phyloP scores from a whole-genome alignment of 2,113 vertebrate genomes.

The Barbus barbus region DNA sequence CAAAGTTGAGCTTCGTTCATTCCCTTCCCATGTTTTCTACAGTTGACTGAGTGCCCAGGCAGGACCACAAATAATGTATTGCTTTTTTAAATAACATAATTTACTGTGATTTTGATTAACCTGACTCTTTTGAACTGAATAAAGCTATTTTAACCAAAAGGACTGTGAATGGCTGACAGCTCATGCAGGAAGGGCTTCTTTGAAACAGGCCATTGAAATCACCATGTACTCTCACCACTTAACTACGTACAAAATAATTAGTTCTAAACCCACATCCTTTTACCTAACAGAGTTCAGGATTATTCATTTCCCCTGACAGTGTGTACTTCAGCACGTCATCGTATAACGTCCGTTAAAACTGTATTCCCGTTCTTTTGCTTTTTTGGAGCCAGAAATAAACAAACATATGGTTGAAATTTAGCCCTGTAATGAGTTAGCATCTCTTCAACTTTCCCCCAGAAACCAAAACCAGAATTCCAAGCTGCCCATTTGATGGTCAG shows the following conservation, averaged over 20 bases:
- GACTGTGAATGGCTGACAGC: not conserved
- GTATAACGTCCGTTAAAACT: not conserved
- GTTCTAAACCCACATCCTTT: slow-evolving; percentile 48
- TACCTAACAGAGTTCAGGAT: slow-evolving; percentile 32
- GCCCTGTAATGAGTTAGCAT: not conserved
- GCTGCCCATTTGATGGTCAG: slow-evolving; percentile 36
- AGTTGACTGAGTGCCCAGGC: slow-evolving; percentile 71
- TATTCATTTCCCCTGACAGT: not conserved
- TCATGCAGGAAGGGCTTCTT: not conserved
- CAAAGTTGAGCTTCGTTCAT: not conserved
- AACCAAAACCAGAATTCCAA: not conserved
- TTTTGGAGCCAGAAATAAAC: not conserved
- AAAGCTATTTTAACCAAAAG: slow-evolving; percentile 37
- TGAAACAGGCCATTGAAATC: not conserved
- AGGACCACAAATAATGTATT: slow-evolving; percentile 10
- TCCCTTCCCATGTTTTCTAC: slow-evolving; percentile 63
- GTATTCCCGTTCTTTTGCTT: too few species aligned
- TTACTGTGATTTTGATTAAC: slow-evolving; percentile 51
- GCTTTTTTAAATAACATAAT: slow-evolving; percentile 29
- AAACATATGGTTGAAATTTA: not conserved
- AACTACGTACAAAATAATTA: not conserved
- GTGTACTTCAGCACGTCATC: not conserved
- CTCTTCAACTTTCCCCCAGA: not conserved
- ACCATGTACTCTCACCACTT: not conserved
- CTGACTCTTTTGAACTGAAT: slow-evolving; percentile 63